These are phyloP conservation scores for Rhinichthys klamathensis DNA, from an alignment of 2,113 vertebrate genomes.

Conservation along the genomic window DNA sequence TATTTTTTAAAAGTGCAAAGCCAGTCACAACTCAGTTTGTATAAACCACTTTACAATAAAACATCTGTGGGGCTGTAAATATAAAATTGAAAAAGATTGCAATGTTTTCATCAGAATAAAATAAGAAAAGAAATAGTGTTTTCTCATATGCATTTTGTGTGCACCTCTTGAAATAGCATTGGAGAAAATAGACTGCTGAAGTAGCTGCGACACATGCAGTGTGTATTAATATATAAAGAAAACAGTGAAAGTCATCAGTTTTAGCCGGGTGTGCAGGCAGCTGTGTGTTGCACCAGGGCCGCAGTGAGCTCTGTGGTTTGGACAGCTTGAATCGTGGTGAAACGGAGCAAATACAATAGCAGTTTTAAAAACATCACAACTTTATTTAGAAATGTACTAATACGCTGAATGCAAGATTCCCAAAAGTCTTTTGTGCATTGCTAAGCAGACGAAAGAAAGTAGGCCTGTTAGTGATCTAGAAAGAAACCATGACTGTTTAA, in stretches of 20 bases:
- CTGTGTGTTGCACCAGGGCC: slow-evolving; percentile 65
- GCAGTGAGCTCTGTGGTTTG: slow-evolving; percentile 64
- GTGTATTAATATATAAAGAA: slow-evolving; percentile 74
- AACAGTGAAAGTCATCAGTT: slow-evolving; percentile 70
- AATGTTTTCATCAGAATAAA: slow-evolving; percentile 12
- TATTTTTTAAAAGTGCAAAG: background rate
- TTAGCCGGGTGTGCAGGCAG: slow-evolving; percentile 60
- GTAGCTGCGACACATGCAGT: slow-evolving; percentile 50
- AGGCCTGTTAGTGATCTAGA: background rate
- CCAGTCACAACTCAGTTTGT: background rate
- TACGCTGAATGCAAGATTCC: background rate
- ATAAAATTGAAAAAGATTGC: background rate
- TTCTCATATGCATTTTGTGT: slow-evolving; percentile 22
- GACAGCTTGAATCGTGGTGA: slow-evolving; percentile 57
- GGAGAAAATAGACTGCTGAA: slow-evolving; percentile 60
- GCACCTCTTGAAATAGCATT: slow-evolving; percentile 27
- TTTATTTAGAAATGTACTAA: slow-evolving; percentile 1
- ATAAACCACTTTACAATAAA: background rate
- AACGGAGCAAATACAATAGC: slow-evolving; percentile 29
- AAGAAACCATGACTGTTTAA: background rate
- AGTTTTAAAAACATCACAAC: slow-evolving; percentile 1
- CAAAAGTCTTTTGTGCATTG: background rate
- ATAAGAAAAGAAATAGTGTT: slow-evolving; percentile 19
- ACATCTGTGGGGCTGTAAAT: background rate
- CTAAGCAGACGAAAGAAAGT: background rate